Conservation (phyloP, 2,888 invertebrate species). For the Beris chalybata region DNA sequence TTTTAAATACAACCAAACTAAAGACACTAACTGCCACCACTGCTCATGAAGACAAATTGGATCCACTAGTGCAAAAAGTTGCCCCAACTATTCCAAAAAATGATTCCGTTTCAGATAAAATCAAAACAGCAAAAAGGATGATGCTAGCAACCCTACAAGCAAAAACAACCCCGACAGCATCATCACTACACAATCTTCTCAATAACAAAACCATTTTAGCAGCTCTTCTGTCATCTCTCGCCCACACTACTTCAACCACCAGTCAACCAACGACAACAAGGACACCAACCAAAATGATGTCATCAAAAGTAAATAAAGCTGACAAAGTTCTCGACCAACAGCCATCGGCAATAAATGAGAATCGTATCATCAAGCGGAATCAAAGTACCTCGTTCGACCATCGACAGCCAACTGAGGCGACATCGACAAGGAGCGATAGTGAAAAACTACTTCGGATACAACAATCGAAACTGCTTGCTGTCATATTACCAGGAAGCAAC, state of each 20-base stretch:
- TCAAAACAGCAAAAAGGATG: slow-evolving; percentile 27
- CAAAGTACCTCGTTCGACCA: slow-evolving; percentile 27
- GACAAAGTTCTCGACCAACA: slow-evolving; percentile 35
- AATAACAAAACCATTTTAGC: slow-evolving; percentile 7
- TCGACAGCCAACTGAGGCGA: not conserved
- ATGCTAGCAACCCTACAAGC: slow-evolving; percentile 10
- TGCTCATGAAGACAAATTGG: slow-evolving; percentile 10
- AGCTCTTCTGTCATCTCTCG: not conserved
- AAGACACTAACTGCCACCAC: slow-evolving; percentile 8
- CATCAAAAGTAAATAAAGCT: slow-evolving; percentile 38
- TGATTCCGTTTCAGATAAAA: slow-evolving; percentile 14
- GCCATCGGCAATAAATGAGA: slow-evolving; percentile 33
- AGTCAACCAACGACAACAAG: slow-evolving; percentile 25
- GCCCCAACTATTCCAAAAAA: slow-evolving; percentile 39
- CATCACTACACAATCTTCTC: slow-evolving; percentile 3
- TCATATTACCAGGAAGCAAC: not conserved
- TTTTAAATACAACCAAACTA: slow-evolving; percentile 3
- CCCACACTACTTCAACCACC: not conserved
- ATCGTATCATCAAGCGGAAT: slow-evolving; percentile 36
- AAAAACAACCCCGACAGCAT: slow-evolving; percentile 2
- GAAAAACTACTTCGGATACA: slow-evolving; percentile 15
- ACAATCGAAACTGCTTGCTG: not conserved
- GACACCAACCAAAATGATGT: slow-evolving; percentile 43
- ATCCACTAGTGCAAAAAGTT: slow-evolving; percentile 34
- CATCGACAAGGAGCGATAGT: slow-evolving; percentile 1